Percentiles rank a stretch among this genome's conserved stretches.
Evolutionary conservation across 2,113 vertebrate genomes (phyloP).

Genomic region (Anseranas semipalmata): DNA sequence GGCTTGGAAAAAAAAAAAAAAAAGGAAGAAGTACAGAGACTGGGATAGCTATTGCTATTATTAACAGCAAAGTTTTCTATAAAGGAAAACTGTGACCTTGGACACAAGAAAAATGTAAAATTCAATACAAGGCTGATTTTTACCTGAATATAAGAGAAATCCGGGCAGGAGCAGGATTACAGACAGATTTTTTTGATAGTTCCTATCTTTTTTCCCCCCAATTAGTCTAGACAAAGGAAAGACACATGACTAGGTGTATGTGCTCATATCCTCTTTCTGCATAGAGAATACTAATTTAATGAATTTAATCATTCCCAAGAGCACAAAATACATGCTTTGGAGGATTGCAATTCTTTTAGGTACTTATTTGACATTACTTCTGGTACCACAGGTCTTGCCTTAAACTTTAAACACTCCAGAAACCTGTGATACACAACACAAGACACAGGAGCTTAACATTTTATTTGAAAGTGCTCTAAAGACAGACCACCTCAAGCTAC

Average conservation of each 20-base stretch:
- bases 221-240: not conserved
- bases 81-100: not conserved
- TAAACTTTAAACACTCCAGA: not conserved
- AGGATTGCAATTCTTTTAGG: not conserved
- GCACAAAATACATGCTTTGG: not conserved
- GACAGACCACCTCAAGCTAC: not conserved
- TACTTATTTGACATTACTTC: not conserved
- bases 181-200: not conserved
- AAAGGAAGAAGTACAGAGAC: not conserved
- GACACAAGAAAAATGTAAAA: not conserved
- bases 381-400: not conserved
- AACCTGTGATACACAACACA: not conserved
- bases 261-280: not conserved
- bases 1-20: not conserved
- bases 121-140: not conserved
- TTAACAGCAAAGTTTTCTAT: not conserved
- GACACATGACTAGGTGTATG: not conserved
- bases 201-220: not conserved
- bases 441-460: not conserved
- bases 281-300: not conserved
- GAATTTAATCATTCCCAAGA: not conserved
- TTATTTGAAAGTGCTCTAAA: not conserved
- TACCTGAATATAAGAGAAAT: not conserved
- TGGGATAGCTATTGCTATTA: not conserved
- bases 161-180: not conserved